Conservation (phyloP, 2,797 vertebrate species). For the Hypotaenidia philippensis region DNA sequence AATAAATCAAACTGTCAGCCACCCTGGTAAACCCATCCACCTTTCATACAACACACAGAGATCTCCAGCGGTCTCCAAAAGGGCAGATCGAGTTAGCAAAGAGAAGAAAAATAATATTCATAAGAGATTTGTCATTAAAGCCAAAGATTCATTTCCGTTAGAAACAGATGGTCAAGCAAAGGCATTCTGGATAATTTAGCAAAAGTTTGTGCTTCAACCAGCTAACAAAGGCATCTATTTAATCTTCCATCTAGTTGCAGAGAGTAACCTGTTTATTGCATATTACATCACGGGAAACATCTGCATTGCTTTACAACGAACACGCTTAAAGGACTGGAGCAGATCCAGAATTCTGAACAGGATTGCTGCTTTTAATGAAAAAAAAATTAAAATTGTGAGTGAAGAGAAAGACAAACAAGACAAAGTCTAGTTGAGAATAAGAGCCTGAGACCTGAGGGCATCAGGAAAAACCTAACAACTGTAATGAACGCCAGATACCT, state of each 20-base stretch:
- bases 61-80: not conserved
- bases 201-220: slow-evolving; percentile 49
- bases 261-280: not conserved
- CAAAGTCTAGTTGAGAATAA: not conserved
- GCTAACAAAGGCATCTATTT: slow-evolving; percentile 41
- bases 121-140: slow-evolving; percentile 52
- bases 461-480: not conserved
- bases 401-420: not conserved
- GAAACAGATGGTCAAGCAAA: slow-evolving; percentile 53
- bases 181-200: slow-evolving; percentile 45
- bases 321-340: not conserved
- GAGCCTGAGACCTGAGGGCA: not conserved
- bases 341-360: not conserved
- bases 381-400: not conserved
- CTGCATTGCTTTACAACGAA: not conserved
- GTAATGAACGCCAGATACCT: not conserved
- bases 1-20: not conserved
- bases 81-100: not conserved
- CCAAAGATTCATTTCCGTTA: slow-evolving; percentile 46
- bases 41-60: not conserved
- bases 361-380: not conserved
- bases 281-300: not conserved
- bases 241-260: slow-evolving; percentile 1
- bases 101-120: slow-evolving; percentile 31
- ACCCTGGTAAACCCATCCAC: not conserved